Base-by-base conservation (phyloP, 2,113 vertebrate species). In the Podarcis muralis region DNA sequence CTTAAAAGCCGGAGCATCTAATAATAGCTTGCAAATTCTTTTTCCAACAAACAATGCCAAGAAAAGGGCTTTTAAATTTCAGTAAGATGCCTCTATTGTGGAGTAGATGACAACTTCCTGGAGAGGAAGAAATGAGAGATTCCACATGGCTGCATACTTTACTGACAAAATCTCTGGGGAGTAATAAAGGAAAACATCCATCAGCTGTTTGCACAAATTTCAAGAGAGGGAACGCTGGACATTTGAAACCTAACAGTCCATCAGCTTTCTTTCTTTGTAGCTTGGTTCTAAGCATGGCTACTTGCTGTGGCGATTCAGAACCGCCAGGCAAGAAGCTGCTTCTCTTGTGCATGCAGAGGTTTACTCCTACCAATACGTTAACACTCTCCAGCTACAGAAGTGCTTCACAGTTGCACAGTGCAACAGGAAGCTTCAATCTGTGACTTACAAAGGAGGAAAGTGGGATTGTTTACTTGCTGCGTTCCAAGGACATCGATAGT, bases 81-180 rank as follows among this genome's bases (percentile, higher is more conserved):
- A 86, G 2, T 25, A 81, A 90, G 88, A 84, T 92, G 91, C 86
- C 43, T 75, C 78, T 78, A 15, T 71, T 84, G 77, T 13, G 83
- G 59, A 90, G 35, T 62, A 77, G 76, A 62, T 69, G 62, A 79
- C 82, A 62, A 76, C 53, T 92, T 48, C 71, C 5, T 75, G 75
- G 53, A 74, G 88, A 37, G 80, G 37, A 86, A 85, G 81, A 48
- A 80, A 80, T 65, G 80, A 1, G 0, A 62, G 25, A 37, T 65
- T 68, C 72, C 0, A 0, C 65, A 62, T 72, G 88, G 84, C 90
- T 87, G 82, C 81, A 57, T 92, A 83, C 91, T 89, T 79, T 80
- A 77, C 90, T 90, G 40, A 87, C 32, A 92, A 77, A 92, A 92
- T 65, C 80, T 77, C 66, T 71, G 30, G 83, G 88, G 92, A 88